These are phyloP conservation scores for Trichoplax adhaerens DNA, from an alignment of 37 sponge, comb jelly and placozoan genomes.

Conservation along the genomic window DNA sequence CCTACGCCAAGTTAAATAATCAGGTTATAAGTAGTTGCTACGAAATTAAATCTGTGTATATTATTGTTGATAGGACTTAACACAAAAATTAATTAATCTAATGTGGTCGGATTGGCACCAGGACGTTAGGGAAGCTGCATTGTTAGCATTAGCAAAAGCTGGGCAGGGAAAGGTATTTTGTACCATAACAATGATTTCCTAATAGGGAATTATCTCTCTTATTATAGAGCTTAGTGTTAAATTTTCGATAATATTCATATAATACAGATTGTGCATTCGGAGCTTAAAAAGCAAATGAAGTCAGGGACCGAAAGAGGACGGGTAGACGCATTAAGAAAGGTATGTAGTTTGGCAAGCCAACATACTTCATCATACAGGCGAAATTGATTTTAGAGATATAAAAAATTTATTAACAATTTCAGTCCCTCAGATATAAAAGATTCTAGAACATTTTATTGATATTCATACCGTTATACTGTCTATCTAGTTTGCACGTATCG, in stretches of 20 bases:
- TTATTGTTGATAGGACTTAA: slow-evolving; percentile 31
- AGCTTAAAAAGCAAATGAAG: slow-evolving; percentile 36
- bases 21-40: neutral
- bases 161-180: slow-evolving; percentile 57
- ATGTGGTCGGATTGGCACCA: slow-evolving; percentile 70
- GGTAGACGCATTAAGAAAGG: slow-evolving; percentile 78
- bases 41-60: neutral
- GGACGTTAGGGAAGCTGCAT: slow-evolving; percentile 56
- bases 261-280: slow-evolving; percentile 69
- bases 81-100: slow-evolving; percentile 36
- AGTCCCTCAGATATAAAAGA: too few relatives aligned
- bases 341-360: neutral
- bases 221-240: too few relatives aligned
- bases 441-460: too few relatives aligned
- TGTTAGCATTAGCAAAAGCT: slow-evolving; percentile 57
- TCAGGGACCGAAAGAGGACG: slow-evolving; percentile 27
- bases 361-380: too few relatives aligned
- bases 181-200: too few relatives aligned
- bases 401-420: too few relatives aligned
- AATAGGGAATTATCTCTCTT: too few relatives aligned
- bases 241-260: too few relatives aligned
- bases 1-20: neutral
- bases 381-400: too few relatives aligned
- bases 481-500: slow-evolving; percentile 14
- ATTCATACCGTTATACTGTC: neutral